These are phyloP conservation scores for Cantharis rustica DNA, from an alignment of 2,888 invertebrate genomes.

Conservation along the genomic window DNA sequence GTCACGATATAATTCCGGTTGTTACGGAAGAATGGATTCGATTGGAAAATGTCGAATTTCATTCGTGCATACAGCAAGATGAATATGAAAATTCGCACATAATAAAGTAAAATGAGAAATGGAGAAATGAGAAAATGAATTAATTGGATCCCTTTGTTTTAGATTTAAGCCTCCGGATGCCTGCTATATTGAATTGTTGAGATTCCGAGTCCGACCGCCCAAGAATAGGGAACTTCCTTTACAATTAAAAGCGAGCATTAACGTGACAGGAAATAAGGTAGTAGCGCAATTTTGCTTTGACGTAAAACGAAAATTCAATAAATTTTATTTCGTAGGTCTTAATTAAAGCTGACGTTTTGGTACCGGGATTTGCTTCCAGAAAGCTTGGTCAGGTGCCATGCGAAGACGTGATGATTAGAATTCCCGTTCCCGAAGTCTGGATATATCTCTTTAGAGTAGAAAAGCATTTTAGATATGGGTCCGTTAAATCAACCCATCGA, in stretches of 20 bases:
- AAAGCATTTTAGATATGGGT: conserved; percentile 96
- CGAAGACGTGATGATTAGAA: conserved; percentile 94
- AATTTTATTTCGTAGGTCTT: conserved; percentile 69
- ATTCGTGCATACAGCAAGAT: conserved; percentile 88
- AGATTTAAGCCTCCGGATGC: conserved; percentile 97
- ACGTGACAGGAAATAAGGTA: conserved; percentile 83
- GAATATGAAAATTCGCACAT: conserved; percentile 85
- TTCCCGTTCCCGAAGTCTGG: conserved; percentile 99
- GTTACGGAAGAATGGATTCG: conserved; percentile 99
- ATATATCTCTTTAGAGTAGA: conserved; percentile 98
- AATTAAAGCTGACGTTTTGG: conserved; percentile 91
- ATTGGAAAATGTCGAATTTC: conserved; percentile 92
- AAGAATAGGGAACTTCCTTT: conserved; percentile 96
- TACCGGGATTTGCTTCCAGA: conserved; percentile 95
- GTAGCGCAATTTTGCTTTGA: conserved; percentile 14
- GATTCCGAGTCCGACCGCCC: conserved; percentile 94
- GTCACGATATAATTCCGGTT: conserved; percentile 98
- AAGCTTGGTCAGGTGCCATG: conserved; percentile 96
- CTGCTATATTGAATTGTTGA: conserved; percentile 94
- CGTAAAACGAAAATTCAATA: not conserved
- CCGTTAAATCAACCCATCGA: conserved; percentile 91
- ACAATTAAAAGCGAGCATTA: conserved; percentile 89
- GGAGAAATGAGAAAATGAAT: not conserved
- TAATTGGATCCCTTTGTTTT: conserved; percentile 32
- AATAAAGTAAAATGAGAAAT: conserved; percentile 68